Evolutionary conservation across 1,140 invertebrate genomes (phyloP), one percentile per base, ranked within the genome.

Genomic region (Cyclargus thomasi): DNA sequence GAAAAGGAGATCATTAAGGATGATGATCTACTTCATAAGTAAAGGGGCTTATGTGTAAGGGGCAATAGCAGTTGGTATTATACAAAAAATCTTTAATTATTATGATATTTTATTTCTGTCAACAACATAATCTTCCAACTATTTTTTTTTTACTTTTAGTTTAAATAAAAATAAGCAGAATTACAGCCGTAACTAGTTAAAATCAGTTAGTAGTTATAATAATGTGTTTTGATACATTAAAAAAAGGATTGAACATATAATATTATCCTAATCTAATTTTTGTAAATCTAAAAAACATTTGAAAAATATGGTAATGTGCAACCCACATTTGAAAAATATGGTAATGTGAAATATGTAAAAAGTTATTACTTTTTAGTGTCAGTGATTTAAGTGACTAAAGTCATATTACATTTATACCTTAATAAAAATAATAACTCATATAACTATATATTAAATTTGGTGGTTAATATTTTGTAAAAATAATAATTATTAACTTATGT

Each of bases 401-500:
- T 53, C 14, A n/a, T 16, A 53, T 53, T 4, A 53, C 39, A 53
- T 4, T 14, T 53, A 53, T 3, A 14, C 39, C 14, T 2, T 47
- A 47, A 8, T 47, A 14, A 47, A 47, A 47, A 47, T 14, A 47
- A 16, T 47, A 39, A 47, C 39, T 47, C 7, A 8, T 47, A 21
- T 8, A 20, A 55, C 18, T 55, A 55, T 10, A 59, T 47, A 2
- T 47, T 47, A 14, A 22, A 59, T 59, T 59, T 59, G 55, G 55
- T 59, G 55, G 55, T 59, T 59, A 59, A 59, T 59, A 22, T 59
- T 59, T 59, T 59, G 10, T 47, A 14, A 47, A 55, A 1, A 55
- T 17, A 11, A 18, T 18, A 6, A 55, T 17, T 18, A 14, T 16
- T 7, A 59, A 20, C 18, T 20, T 59, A 18, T 11, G 18, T 10